Conservation (phyloP, 2,113 vertebrate genomes). For the Cephalophus harveyi region DNA sequence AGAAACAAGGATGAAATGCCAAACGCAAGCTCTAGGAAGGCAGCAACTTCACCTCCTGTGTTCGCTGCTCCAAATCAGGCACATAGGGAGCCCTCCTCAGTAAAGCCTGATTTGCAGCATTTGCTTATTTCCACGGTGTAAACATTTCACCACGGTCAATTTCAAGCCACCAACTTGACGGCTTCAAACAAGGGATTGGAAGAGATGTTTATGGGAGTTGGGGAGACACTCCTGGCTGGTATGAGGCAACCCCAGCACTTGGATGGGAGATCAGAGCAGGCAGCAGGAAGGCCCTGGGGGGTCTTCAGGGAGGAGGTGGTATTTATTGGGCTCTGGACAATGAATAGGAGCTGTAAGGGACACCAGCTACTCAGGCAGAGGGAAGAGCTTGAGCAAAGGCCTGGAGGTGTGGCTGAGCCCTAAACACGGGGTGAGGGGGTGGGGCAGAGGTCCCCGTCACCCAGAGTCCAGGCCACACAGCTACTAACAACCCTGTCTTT, state of each 20-base stretch:
- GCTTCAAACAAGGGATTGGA: not conserved
- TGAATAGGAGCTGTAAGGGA: too few relatives aligned
- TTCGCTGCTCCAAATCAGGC: not conserved
- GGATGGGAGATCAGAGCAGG: not conserved
- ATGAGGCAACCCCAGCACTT: not conserved
- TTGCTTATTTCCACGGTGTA: not conserved
- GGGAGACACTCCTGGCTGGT: not conserved
- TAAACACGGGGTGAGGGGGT: not conserved
- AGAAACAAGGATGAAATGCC: not conserved
- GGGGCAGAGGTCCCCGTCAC: not conserved
- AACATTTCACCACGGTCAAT: not conserved
- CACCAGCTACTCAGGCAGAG: not conserved
- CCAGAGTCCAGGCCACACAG: not conserved
- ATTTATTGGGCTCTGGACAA: not conserved
- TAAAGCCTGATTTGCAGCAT: not conserved
- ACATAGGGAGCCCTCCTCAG: not conserved
- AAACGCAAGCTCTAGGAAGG: rapidly evolving
- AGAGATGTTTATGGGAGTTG: not conserved
- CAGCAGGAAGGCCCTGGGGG: not conserved
- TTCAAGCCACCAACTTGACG: not conserved
- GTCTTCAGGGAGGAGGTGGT: not conserved
- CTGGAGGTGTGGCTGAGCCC: not conserved
- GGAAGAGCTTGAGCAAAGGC: not conserved
- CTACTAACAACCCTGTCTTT: not conserved
- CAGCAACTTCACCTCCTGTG: not conserved